phyloP scores from a whole-genome alignment of 1,140 invertebrate species.

The Zaprionus davidi region DNA sequence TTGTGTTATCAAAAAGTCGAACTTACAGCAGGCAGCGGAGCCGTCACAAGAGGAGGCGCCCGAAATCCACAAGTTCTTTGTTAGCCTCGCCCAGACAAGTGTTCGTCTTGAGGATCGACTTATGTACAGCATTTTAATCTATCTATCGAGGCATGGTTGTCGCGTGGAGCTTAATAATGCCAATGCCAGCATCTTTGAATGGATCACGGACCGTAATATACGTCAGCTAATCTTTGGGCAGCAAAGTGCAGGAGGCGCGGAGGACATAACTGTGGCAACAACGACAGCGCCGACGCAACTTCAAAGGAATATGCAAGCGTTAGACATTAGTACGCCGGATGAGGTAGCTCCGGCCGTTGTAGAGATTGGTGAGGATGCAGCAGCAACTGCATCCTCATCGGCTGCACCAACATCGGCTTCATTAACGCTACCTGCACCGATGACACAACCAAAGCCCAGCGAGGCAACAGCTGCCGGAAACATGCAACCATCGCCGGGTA shows the following conservation, averaged over 20 bases:
- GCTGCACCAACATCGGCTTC: conserved; percentile 4
- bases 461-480: conserved; percentile 29
- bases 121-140: conserved; percentile 89
- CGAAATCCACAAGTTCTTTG: conserved; percentile 84
- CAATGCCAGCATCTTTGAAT: conserved; percentile 81
- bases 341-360: conserved; percentile 11
- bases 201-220: conserved; percentile 81
- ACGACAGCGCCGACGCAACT: conserved; percentile 30
- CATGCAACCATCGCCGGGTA: conserved; percentile 56
- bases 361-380: conserved; percentile 31
- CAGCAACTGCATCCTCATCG: conserved; percentile 32
- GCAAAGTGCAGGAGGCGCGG: conserved; percentile 43
- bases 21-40: conserved; percentile 84
- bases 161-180: conserved; percentile 88
- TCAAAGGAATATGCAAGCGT: conserved; percentile 43
- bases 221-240: conserved; percentile 74
- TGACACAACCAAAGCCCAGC: conserved; percentile 37
- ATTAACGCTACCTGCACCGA: conserved; percentile 21
- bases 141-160: conserved; percentile 88
- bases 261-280: conserved; percentile 17
- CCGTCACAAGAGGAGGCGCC: conserved; percentile 84
- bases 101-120: conserved; percentile 84
- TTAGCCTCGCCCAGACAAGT: conserved; percentile 61
- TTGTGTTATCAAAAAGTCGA: conserved; percentile 88
- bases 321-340: conserved; percentile 22